Base-by-base conservation (phyloP, 2,888 invertebrate genomes). In the Caenorhabditis auriculariae region DNA sequence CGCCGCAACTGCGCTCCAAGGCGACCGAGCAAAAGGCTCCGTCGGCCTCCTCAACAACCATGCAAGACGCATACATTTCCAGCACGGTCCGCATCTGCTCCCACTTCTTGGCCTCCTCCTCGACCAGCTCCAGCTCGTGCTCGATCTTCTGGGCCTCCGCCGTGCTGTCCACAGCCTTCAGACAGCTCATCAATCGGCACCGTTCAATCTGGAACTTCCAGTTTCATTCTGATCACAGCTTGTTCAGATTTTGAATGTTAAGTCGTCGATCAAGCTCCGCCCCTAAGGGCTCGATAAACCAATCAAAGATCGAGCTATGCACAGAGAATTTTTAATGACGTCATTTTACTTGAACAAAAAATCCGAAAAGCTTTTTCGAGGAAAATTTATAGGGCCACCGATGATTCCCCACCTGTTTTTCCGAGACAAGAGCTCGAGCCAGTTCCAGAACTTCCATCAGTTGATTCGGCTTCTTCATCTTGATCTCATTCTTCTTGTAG, bases 371-470 rank as follows among this genome's bases (percentile, higher is more conserved):
- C n/a, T n/a, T n/a, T n/a, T n/a, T n/a, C n/a, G n/a, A n/a, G n/a
- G n/a, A n/a, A n/a, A n/a, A n/a, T n/a, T n/a, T n/a, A n/a, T n/a
- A n/a, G n/a, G n/a, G n/a, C n/a, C n/a, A n/a, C n/a, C n/a, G n/a
- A 1, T 39, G 23, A 46, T 24, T n/a, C 5, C 44, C 32, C 27
- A 70, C 70, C 60, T 75, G 75, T 54, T 74, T 68, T 50, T 78
- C 78, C 5, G 52, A 39, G 23, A 78, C 67, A 53, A 98, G 84
- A 60, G 89, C 91, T 47, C 98, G 87, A 1, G 95, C 91, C 61
- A 96, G 93, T 82, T 99, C 98, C 74, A 99, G 85, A 70, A 98
- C 93, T 86, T 98, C 96, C 82, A 93, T 94, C 66, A 96, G 85
- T 81, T 98, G 94, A 80, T 93, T 94, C 0, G 98, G 98, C 56